phyloP scores from a whole-genome alignment of 2,113 vertebrate species.

The Pleuronectes platessa region DNA sequence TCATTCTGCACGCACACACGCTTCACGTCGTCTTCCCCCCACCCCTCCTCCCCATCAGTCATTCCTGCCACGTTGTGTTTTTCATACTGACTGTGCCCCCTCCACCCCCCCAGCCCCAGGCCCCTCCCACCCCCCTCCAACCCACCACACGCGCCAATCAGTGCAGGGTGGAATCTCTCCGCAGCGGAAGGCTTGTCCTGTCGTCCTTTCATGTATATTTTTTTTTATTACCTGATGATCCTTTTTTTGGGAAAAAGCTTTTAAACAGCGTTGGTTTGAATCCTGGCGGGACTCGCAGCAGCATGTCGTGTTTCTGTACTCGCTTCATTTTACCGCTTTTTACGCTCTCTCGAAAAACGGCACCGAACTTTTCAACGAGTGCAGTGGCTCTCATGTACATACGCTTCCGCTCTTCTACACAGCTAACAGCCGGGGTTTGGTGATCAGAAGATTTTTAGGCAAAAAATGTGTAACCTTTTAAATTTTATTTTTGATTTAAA shows the following conservation, averaged over 20 bases:
- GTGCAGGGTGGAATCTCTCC: conserved; percentile 40
- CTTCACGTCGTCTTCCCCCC: conserved; percentile 17
- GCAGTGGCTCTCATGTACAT: conserved; percentile 66
- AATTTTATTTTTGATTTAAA: neutral
- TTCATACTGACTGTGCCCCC: conserved; percentile 57
- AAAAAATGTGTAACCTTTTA: conserved; percentile 59
- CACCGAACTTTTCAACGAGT: conserved; percentile 63
- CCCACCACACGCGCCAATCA: conserved; percentile 22
- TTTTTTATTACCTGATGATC: conserved; percentile 33
- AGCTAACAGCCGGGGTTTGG: conserved; percentile 53
- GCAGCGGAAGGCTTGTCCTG: conserved; percentile 42
- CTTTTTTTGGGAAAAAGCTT: conserved; percentile 47
- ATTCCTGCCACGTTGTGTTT: conserved; percentile 51
- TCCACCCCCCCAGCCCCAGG: neutral
- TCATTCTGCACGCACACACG: conserved; percentile 41
- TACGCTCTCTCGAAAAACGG: conserved; percentile 28
- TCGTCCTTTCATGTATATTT: conserved; percentile 47
- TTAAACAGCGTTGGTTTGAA: conserved; percentile 40
- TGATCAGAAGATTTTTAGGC: conserved; percentile 60
- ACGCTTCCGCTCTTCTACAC: conserved; percentile 48
- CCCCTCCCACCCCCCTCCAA: no score
- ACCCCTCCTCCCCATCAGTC: conserved; percentile 3
- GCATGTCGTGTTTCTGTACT: conserved; percentile 66
- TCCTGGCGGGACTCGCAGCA: conserved; percentile 55
- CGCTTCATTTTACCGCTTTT: conserved; percentile 56